A percentile compares a stretch with the other conserved stretches of the same genome.
Evolutionary conservation across 2,113 vertebrate genomes (phyloP).

Genomic region (Pachycephala philippinensis): DNA sequence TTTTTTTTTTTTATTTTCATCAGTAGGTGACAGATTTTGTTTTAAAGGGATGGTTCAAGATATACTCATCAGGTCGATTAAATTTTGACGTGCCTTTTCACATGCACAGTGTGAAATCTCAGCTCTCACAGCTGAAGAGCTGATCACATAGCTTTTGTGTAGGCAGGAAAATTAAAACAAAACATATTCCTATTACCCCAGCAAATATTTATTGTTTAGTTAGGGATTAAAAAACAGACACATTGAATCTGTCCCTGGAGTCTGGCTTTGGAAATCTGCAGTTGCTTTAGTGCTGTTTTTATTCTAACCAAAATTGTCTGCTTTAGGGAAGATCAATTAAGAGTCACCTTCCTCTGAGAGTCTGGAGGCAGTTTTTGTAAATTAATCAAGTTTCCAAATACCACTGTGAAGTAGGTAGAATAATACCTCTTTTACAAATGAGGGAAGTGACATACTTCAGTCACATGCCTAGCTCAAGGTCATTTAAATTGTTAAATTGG

Average conservation of each 20-base stretch:
- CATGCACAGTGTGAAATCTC: neutral
- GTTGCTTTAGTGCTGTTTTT: neutral
- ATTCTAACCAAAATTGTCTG: conserved; percentile 38
- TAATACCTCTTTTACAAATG: neutral
- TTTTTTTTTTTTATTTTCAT: neutral
- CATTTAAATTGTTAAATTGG: neutral
- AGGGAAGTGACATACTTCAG: neutral
- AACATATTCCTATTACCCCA: neutral
- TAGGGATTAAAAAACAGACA: neutral
- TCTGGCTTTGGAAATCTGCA: neutral
- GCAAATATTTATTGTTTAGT: conserved; percentile 30
- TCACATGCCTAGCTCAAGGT: neutral
- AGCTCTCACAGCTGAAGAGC: neutral
- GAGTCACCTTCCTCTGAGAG: conserved; percentile 21
- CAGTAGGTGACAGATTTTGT: neutral
- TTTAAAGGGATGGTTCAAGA: neutral
- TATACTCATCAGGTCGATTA: neutral
- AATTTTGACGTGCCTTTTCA: neutral
- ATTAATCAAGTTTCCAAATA: conserved; percentile 31
- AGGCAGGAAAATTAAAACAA: neutral
- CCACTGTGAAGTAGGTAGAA: neutral
- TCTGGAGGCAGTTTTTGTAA: conserved; percentile 34
- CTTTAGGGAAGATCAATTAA: conserved; percentile 41
- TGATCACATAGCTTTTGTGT: neutral
- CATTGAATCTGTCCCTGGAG: neutral